Conservation (phyloP, 2,797 vertebrate genomes). For the Gymnothorax reevesii region DNA sequence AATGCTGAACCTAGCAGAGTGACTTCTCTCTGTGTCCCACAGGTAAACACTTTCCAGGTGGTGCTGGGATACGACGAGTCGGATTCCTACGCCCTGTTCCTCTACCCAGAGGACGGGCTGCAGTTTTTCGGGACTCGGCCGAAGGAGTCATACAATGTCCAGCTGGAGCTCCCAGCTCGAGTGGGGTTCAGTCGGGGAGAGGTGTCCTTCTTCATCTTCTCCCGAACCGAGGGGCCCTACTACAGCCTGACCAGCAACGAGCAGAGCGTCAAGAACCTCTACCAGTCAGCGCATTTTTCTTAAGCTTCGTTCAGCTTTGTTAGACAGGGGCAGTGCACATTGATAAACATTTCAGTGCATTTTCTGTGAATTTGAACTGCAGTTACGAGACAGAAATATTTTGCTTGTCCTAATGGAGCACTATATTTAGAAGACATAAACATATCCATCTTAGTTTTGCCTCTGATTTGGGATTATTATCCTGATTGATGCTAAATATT, state of each 20-base stretch:
- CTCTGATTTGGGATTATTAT: no score
- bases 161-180: conserved; percentile 88
- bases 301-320: no score
- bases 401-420: no score
- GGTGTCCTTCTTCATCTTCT: conserved; percentile 64
- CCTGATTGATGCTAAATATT: no score
- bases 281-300: conserved; percentile 73
- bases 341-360: no score
- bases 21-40: neutral
- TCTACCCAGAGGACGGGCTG: conserved; percentile 85
- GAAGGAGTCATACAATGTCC: conserved; percentile 91
- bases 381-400: no score
- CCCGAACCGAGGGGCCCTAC: conserved; percentile 77
- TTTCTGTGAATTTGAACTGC: no score
- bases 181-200: conserved; percentile 93
- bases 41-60: conserved; percentile 95
- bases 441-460: no score
- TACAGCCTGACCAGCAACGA: conserved; percentile 84
- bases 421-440: no score
- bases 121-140: conserved; percentile 89
- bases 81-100: conserved; percentile 85
- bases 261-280: conserved; percentile 82
- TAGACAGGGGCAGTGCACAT: no score
- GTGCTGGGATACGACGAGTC: conserved; percentile 83
- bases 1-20: neutral